Percentiles rank a stretch among this genome's conserved stretches.
Conservation (phyloP, 2,888 invertebrate genomes). For the Odontocolon sp. region DNA sequence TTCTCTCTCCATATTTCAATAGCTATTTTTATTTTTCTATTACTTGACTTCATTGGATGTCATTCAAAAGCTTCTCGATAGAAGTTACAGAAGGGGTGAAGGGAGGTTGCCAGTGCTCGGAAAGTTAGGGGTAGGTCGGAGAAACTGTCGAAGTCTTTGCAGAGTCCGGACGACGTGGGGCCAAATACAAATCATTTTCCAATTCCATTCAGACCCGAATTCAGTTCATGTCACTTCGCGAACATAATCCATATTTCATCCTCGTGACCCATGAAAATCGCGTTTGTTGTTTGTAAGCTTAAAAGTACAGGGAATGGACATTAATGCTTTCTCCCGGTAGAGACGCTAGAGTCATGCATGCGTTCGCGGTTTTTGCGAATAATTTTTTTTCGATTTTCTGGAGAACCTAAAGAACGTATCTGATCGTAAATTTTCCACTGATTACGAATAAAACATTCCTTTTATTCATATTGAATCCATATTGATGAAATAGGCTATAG, state of each 20-base stretch:
- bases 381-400: too few relatives aligned
- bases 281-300: slow-evolving; percentile 42
- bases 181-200: slow-evolving; percentile 62
- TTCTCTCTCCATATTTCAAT: not conserved
- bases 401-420: not conserved
- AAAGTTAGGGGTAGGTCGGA: not conserved
- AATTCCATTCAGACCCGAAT: slow-evolving; percentile 57
- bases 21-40: slow-evolving; percentile 19
- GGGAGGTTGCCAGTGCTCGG: not conserved
- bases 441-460: too few relatives aligned
- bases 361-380: too few relatives aligned
- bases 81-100: not conserved
- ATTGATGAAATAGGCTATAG: too few relatives aligned
- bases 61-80: slow-evolving; percentile 6
- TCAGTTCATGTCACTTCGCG: slow-evolving; percentile 34
- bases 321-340: too few relatives aligned
- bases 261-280: slow-evolving; percentile 52
- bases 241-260: slow-evolving; percentile 57
- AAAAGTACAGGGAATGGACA: too few relatives aligned
- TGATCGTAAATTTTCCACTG: too few relatives aligned
- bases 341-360: too few relatives aligned
- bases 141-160: not conserved
- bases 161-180: not conserved
- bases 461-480: too few relatives aligned
- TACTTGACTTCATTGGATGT: slow-evolving; percentile 10